phyloP scores from a whole-genome alignment of 2,888 invertebrate species.

The Aphrophora alni region DNA sequence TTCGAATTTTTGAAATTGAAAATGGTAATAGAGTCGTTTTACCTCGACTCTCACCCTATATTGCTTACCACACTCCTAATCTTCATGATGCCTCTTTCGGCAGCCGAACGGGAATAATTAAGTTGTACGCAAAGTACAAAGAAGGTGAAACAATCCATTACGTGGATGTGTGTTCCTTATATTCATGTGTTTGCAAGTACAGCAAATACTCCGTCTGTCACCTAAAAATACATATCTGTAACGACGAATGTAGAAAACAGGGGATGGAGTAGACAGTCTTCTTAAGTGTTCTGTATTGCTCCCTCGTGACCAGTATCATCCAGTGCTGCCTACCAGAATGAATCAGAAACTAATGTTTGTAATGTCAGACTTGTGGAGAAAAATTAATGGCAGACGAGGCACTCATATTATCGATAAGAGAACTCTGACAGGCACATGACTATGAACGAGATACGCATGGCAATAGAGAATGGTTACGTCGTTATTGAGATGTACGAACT shows the following conservation, averaged over 20 bases:
- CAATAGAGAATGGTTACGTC: conserved; percentile 50
- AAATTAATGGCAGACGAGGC: conserved; percentile 47
- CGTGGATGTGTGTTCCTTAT: conserved; percentile 28
- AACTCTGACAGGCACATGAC: conserved; percentile 52
- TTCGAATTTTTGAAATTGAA: no score
- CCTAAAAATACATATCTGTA: conserved; percentile 7
- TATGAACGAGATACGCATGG: conserved; percentile 52
- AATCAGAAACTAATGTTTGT: conserved; percentile 53
- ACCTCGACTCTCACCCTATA: no score
- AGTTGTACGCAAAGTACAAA: no score
- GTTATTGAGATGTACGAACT: conserved; percentile 53
- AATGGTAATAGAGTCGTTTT: no score
- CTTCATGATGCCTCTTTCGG: no score
- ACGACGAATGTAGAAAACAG: background rate
- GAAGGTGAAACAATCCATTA: conserved; percentile 33
- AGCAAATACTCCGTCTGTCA: conserved; percentile 24
- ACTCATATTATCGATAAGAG: conserved; percentile 51
- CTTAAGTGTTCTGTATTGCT: conserved; percentile 34
- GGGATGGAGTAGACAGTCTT: conserved; percentile 18
- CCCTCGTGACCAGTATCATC: conserved; percentile 34
- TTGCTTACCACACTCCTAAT: no score
- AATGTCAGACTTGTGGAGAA: conserved; percentile 54
- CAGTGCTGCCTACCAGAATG: conserved; percentile 52
- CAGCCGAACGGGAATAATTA: no score
- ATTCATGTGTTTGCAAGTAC: conserved; percentile 28